Evolutionary conservation across 2,797 vertebrate genomes (phyloP).

Genomic region (Myotis findleyi): DNA sequence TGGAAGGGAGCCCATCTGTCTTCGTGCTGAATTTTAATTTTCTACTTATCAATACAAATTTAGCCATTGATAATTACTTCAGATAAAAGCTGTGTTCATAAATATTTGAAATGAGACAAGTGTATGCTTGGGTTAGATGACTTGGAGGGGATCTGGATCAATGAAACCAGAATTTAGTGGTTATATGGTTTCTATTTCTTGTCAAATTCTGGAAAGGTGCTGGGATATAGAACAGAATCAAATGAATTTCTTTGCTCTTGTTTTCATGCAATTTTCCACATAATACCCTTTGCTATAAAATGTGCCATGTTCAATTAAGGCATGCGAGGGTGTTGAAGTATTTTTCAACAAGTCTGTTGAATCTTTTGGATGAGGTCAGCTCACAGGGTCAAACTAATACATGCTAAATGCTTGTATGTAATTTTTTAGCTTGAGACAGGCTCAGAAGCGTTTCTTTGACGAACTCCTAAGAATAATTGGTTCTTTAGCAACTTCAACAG

Average conservation of each 20-base stretch:
- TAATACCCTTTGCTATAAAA: constrained; percentile 60
- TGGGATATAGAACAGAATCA: not conserved
- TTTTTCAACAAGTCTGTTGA: constrained; percentile 73
- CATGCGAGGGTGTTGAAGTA: constrained; percentile 71
- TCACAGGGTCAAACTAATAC: constrained; percentile 79
- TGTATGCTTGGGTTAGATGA: not conserved
- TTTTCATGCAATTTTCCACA: constrained; percentile 76
- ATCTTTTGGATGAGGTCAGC: constrained; percentile 65
- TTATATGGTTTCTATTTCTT: constrained; percentile 57
- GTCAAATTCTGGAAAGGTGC: constrained; percentile 61
- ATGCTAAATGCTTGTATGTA: constrained; percentile 81
- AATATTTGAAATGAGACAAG: constrained; percentile 60
- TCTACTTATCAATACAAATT: constrained; percentile 68
- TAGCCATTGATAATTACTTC: constrained; percentile 63
- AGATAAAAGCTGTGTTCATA: constrained; percentile 60
- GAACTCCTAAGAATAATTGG: constrained; percentile 72
- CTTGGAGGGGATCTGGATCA: not conserved
- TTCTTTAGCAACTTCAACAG: constrained; percentile 62
- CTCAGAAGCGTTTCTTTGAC: constrained; percentile 59
- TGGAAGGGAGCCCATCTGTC: constrained; percentile 64
- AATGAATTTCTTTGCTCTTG: constrained; percentile 74
- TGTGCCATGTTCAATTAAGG: constrained; percentile 76
- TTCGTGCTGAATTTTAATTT: constrained; percentile 69
- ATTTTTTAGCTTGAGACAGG: constrained; percentile 69
- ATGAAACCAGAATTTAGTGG: not conserved